Evolutionary conservation across 2,113 vertebrate species (phyloP).

Genomic region (Alexandromys fortis): DNA sequence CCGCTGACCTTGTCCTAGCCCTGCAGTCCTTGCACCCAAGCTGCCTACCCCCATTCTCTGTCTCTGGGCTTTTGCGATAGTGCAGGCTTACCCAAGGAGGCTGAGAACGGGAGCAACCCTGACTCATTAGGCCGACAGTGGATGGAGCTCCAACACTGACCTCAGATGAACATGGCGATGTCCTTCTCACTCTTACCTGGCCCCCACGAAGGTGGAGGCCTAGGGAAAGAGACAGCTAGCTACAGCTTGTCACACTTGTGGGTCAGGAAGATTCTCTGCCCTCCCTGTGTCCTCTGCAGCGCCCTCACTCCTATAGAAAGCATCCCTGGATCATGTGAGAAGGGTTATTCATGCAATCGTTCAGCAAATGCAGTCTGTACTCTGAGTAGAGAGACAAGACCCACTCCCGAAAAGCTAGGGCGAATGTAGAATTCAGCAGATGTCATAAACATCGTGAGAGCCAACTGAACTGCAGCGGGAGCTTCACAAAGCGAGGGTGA

Average conservation of each 20-base stretch:
- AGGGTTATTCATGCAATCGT: background rate
- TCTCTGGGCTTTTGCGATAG: background rate
- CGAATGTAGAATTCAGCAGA: background rate
- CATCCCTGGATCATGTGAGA: constrained; percentile 15
- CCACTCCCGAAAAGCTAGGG: background rate
- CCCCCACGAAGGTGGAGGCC: background rate
- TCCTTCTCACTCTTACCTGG: background rate
- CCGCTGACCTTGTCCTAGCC: background rate
- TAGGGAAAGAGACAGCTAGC: background rate
- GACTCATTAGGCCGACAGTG: background rate
- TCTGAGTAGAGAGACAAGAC: background rate
- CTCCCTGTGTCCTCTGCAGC: background rate
- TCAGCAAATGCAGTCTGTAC: background rate
- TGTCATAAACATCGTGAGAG: background rate
- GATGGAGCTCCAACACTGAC: background rate
- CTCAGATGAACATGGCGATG: background rate
- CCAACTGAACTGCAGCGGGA: background rate
- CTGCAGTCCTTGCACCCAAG: background rate
- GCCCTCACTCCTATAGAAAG: constrained; percentile 5
- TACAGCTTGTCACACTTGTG: background rate
- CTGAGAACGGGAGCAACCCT: background rate
- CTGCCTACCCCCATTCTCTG: background rate
- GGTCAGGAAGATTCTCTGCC: background rate
- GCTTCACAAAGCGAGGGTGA: background rate
- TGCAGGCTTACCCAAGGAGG: background rate